Evolutionary conservation across 2,888 invertebrate species (phyloP).

Genomic region (Podotricha telesiphe): DNA sequence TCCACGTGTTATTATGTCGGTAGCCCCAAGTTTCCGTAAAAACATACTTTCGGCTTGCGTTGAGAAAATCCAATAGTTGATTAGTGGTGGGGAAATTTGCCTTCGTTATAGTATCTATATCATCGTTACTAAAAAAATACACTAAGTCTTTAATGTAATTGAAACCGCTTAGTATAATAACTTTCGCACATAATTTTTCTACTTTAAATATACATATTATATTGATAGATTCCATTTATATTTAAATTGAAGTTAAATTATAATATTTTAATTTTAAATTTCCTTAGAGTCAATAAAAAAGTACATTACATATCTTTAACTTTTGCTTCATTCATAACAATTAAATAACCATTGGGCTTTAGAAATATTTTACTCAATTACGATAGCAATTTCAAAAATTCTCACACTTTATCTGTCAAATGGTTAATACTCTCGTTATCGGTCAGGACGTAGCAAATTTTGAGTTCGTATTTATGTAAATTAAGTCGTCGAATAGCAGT

Average conservation of each 20-base stretch:
- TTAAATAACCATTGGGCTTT: background rate
- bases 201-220: too few species aligned
- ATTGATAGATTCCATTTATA: too few species aligned
- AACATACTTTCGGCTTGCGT: constrained; percentile 80
- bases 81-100: constrained; percentile 85
- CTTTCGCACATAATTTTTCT: too few species aligned
- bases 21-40: constrained; percentile 86
- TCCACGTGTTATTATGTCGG: constrained; percentile 83
- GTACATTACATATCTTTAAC: too few species aligned
- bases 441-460: constrained; percentile 84
- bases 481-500: constrained; percentile 71
- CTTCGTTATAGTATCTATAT: constrained; percentile 85
- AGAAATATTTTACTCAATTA: background rate
- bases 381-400: constrained; percentile 13
- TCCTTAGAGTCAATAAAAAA: too few species aligned
- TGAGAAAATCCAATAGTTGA: constrained; percentile 82
- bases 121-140: constrained; percentile 66
- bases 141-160: too few species aligned
- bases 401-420: constrained; percentile 84
- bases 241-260: too few species aligned
- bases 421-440: constrained; percentile 84
- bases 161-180: too few species aligned
- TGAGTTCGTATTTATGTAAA: constrained; percentile 72
- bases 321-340: background rate
- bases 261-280: too few species aligned